A percentile compares a stretch with the other conserved stretches of the same genome.
Conservation (phyloP, 2,888 invertebrate genomes). For the Pyrgus malvae region DNA sequence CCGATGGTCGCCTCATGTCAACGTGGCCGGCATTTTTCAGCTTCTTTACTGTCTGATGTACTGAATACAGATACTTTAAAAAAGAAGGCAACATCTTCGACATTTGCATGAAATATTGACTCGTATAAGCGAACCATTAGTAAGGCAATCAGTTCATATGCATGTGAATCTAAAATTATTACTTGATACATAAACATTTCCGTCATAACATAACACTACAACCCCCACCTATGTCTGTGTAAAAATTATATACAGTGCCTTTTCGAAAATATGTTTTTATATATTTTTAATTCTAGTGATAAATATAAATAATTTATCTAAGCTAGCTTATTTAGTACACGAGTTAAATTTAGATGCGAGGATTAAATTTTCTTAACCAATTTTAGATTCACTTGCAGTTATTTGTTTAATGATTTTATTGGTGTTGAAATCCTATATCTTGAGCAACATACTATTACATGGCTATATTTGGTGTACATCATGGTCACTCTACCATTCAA, state of each 20-base stretch:
- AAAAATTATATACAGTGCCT: conserved; percentile 12
- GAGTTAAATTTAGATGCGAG: conserved; percentile 9
- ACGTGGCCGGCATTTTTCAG: no score
- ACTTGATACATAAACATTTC: not conserved
- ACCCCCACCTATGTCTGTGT: not conserved
- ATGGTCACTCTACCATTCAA: not conserved
- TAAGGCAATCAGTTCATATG: not conserved
- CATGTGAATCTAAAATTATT: conserved; percentile 13
- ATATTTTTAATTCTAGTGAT: not conserved
- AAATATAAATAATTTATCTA: not conserved
- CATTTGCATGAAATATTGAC: not conserved
- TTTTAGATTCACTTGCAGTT: conserved; percentile 11
- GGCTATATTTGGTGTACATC: not conserved
- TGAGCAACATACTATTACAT: conserved; percentile 3
- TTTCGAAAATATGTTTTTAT: conserved; percentile 8
- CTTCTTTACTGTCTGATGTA: no score
- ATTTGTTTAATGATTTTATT: not conserved
- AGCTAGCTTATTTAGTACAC: not conserved
- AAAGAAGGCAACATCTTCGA: no score
- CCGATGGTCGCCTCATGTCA: no score
- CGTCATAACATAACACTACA: conserved; percentile 1
- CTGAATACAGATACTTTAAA: no score
- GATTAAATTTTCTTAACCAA: not conserved
- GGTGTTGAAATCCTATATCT: not conserved
- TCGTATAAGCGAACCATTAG: not conserved